Base-by-base conservation (phyloP, 1,140 invertebrate species). In the Belonocnema kinseyi region DNA sequence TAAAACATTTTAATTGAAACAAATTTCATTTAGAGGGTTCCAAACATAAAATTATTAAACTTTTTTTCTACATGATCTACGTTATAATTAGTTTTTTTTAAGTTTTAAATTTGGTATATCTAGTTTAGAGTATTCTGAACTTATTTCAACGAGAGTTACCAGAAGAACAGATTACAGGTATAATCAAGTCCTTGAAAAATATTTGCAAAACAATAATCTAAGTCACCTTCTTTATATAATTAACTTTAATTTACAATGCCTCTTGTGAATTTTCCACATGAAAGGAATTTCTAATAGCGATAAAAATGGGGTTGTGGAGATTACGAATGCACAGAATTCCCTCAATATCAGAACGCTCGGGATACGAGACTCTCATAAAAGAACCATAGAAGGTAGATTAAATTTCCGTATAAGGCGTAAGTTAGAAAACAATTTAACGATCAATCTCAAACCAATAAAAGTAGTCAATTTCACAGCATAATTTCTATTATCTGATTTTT, bases 311-410 rank as follows among this genome's bases (percentile, higher is more conserved):
- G 16, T 66, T 40, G 10, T 17, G 4, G 2, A 14, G 11, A 40
- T 40, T 66, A 66, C 26, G 21, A 66, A 66, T 66, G 21, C 58
- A 66, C 40, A 66, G 58, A 33, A 66, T 66, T 4, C 16, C 16
- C 40, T 66, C 16, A 40, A 66, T 66, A 66, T 6, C 4, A 58
- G 8, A 12, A 13, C 2, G 19, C 11, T 2, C 6, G 3, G 10
- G 7, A 19, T 54, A 54, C n/a, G 54, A 58, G 17, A 58, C 10
- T 33, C 56, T 58, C 19, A 10, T 58, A 21, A 58, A 58, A 21
- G 19, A 58, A 21, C 10, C 4, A 7, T 5, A 1, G 26, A 21
- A 3, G 21, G 8, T 33, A 33, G 58, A 33, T 61, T 61, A 61
- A 61, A 61, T 61, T 61, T 61, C 13, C 26, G 58, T 61, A 26